Conservation (phyloP, 1,140 invertebrate genomes). For the Frieseomelitta varia region DNA sequence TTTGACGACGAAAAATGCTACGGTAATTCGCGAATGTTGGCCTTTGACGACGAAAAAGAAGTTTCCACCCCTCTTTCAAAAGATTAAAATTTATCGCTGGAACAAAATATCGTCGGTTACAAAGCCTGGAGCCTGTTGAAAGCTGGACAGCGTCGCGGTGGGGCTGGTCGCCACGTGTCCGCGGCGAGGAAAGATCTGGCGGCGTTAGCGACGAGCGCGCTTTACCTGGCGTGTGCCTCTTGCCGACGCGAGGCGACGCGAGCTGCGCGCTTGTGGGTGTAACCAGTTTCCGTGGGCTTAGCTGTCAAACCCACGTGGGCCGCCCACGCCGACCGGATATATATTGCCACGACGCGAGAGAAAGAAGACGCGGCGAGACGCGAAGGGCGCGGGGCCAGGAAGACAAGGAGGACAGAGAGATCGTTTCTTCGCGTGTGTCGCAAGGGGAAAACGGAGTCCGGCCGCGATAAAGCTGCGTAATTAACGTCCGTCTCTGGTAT, state of each 20-base stretch:
- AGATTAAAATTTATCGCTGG: background rate
- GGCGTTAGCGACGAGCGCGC: conserved; percentile 5
- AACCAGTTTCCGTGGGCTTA: conserved; percentile 80
- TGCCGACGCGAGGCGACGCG: conserved; percentile 42
- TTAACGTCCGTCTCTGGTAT: background rate
- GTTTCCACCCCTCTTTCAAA: no score
- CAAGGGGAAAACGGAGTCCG: conserved; percentile 27
- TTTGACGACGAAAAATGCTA: no score
- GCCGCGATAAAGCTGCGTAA: conserved; percentile 21
- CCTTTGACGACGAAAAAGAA: no score
- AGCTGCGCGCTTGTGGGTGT: conserved; percentile 74
- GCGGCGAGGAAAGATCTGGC: conserved; percentile 12
- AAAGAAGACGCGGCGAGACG: conserved; percentile 55
- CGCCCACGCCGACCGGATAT: conserved; percentile 75
- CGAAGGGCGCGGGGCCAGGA: conserved; percentile 2
- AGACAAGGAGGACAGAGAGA: conserved; percentile 24
- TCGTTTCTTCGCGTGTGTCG: conserved; percentile 35
- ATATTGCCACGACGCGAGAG: conserved; percentile 63
- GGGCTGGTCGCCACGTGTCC: conserved; percentile 20
- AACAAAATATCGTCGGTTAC: background rate
- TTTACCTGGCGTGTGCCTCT: conserved; percentile 67
- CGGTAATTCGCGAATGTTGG: no score
- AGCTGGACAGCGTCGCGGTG: conserved; percentile 4
- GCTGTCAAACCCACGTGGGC: conserved; percentile 81
- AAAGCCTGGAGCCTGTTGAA: conserved; percentile 15